Evolutionary conservation across 1,140 invertebrate genomes (phyloP), one percentile per base, ranked within the genome.

Genomic region (Conus betulinus): DNA sequence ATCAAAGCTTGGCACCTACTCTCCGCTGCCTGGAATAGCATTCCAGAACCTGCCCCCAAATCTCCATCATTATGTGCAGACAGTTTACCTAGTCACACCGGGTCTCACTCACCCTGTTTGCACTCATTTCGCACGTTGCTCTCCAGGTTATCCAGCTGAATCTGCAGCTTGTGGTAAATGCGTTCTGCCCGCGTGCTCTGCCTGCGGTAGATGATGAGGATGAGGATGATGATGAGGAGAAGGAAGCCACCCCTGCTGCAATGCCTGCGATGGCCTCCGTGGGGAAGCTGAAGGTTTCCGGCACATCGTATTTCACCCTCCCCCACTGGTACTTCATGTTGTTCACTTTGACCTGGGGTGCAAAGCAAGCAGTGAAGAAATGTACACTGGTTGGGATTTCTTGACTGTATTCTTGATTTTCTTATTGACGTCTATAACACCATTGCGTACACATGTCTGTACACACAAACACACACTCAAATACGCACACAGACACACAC

Each of bases 131-230:
- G 96, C 0, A 99, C 99, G 95, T 99, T 99, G 93, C 98, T 99
- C 95, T 99, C 99, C 78, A 99, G 96, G n/a, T 98, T 99, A 92
- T 99, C 99, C 98, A 99, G 99, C 95, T 99, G 99, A 92, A 99
- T 98, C 95, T 99, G 99, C 94, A 99, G 99, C 57, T 99, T 97
- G 95, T 99, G 99, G 95, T 99, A 99, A 94, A 99, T 98, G 74
- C 98, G 95, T 95, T 99, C 98, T 1, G 98, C 98, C 95, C 99
- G 98, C 5, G 98, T 99, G 82, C 98, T 98, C 95, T 99, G 98
- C 82, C 98, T 96, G 90, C 98, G 96, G 93, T 98, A 99, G 71
- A 99, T 96, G 39, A 99, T 97, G 81, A 98, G 96, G 89, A 98
- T 96, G 92, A 98, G 97, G 63, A 99, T 96, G 53, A 98, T 96